Conservation (phyloP, 2,888 invertebrate species). For the Beris morrisii region DNA sequence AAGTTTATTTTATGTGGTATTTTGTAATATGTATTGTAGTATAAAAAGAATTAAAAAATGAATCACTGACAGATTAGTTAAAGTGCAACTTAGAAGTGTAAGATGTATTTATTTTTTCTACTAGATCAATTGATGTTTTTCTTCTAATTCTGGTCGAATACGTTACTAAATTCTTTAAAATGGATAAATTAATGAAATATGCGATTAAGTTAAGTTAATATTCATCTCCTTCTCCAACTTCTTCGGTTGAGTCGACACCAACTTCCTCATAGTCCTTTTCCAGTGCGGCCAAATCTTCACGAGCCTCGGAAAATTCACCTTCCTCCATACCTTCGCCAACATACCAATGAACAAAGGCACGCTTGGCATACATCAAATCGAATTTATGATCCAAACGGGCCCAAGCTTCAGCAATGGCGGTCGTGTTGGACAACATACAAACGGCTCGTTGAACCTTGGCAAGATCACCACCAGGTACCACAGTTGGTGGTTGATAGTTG, state of each 20-base stretch:
- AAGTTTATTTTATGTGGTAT: constrained; percentile 12
- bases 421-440: constrained; percentile 96
- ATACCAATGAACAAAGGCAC: constrained; percentile 96
- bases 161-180: not conserved
- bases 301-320: constrained; percentile 83
- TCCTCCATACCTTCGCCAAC: constrained; percentile 87
- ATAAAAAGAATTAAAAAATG: constrained; percentile 24
- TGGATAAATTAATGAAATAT: not conserved
- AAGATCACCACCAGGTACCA: constrained; percentile 88
- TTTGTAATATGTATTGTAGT: not conserved
- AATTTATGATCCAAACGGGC: constrained; percentile 92
- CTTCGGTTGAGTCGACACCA: constrained; percentile 73
- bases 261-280: constrained; percentile 82
- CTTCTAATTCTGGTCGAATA: not conserved
- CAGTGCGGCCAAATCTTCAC: constrained; percentile 80
- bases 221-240: constrained; percentile 71
- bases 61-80: constrained; percentile 21
- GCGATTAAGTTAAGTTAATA: constrained; percentile 57
- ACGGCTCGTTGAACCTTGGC: constrained; percentile 94
- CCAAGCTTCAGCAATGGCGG: constrained; percentile 96
- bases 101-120: constrained; percentile 9
- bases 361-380: constrained; percentile 94
- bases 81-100: constrained; percentile 25
- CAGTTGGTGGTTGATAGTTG: constrained; percentile 88
- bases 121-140: not conserved